Percentiles rank a stretch among this genome's conserved stretches.
These are phyloP conservation scores for Pseudoatta argentina DNA, from an alignment of 1,140 invertebrate genomes.

Conservation along the genomic window DNA sequence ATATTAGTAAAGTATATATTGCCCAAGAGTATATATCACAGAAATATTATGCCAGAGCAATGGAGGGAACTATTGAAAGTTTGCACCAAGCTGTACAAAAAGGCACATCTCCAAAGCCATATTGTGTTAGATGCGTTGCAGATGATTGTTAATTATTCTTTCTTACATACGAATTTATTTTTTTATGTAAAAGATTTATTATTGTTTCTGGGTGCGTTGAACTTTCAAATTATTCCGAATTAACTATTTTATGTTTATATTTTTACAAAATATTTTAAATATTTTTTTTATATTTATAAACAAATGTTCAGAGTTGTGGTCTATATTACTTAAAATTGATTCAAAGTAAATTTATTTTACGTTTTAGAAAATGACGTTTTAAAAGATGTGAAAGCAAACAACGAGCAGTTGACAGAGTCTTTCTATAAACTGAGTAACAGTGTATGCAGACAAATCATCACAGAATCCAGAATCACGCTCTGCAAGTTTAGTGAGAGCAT, in stretches of 20 bases:
- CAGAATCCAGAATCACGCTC: slow-evolving; percentile 75
- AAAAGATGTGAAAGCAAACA: slow-evolving; percentile 58
- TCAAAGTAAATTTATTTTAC: slow-evolving; percentile 31
- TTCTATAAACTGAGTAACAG: slow-evolving; percentile 73
- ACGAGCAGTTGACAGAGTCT: slow-evolving; percentile 65
- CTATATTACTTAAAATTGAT: background rate
- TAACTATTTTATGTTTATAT: too few relatives aligned
- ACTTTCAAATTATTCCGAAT: background rate
- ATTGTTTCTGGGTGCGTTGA: slow-evolving; percentile 74
- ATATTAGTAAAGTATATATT: slow-evolving; percentile 75
- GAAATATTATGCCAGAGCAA: slow-evolving; percentile 66
- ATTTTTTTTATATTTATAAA: background rate
- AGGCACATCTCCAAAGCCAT: slow-evolving; percentile 63
- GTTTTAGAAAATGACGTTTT: slow-evolving; percentile 71
- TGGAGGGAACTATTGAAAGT: slow-evolving; percentile 78
- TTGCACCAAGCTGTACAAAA: slow-evolving; percentile 70
- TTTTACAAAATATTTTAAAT: too few relatives aligned
- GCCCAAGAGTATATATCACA: slow-evolving; percentile 71
- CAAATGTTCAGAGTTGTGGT: background rate
- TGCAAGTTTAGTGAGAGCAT: slow-evolving; percentile 81
- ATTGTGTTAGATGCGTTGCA: slow-evolving; percentile 70
- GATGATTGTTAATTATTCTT: slow-evolving; percentile 76
- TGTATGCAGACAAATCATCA: slow-evolving; percentile 76
- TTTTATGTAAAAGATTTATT: slow-evolving; percentile 70
- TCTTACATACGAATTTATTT: slow-evolving; percentile 73